phyloP scores from a whole-genome alignment of 2,888 invertebrate species.

The Lamellibrachia satsuma region DNA sequence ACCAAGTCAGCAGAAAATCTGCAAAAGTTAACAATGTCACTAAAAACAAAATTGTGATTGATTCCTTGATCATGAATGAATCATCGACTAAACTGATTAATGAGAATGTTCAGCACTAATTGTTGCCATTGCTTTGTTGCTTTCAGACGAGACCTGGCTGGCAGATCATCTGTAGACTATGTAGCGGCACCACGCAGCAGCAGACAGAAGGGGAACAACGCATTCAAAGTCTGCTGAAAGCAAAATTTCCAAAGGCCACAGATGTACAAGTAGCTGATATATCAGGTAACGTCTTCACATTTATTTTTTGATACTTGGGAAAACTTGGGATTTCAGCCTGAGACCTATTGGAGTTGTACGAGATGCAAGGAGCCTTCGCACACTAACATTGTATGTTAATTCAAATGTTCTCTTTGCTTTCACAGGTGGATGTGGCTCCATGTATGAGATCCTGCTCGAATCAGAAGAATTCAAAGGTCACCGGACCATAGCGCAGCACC shows the following conservation, averaged over 20 bases:
- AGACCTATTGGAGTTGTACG: not conserved
- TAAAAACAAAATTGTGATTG: no score
- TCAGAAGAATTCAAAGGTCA: constrained; percentile 36
- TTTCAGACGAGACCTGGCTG: not conserved
- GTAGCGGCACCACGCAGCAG: not conserved
- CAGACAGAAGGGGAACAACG: not conserved
- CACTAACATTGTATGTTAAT: not conserved
- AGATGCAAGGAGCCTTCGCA: not conserved
- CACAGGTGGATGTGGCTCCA: constrained; percentile 41
- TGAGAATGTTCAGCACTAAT: not conserved
- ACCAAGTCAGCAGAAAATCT: no score
- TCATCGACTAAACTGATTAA: not conserved
- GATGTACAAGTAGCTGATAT: not conserved
- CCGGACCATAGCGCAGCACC: constrained; percentile 37
- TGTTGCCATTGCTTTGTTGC: not conserved
- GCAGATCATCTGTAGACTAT: not conserved
- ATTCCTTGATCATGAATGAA: no score
- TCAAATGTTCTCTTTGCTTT: not conserved
- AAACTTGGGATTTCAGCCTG: not conserved
- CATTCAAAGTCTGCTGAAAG: not conserved
- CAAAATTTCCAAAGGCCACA: not conserved
- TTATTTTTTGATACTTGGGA: not conserved
- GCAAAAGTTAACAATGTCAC: no score
- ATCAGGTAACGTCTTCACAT: not conserved
- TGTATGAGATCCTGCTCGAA: constrained; percentile 38